Percentiles rank a stretch among this genome's conserved stretches.
Evolutionary conservation across 2,888 invertebrate species (phyloP).

Genomic region (Lasioglossum morio): DNA sequence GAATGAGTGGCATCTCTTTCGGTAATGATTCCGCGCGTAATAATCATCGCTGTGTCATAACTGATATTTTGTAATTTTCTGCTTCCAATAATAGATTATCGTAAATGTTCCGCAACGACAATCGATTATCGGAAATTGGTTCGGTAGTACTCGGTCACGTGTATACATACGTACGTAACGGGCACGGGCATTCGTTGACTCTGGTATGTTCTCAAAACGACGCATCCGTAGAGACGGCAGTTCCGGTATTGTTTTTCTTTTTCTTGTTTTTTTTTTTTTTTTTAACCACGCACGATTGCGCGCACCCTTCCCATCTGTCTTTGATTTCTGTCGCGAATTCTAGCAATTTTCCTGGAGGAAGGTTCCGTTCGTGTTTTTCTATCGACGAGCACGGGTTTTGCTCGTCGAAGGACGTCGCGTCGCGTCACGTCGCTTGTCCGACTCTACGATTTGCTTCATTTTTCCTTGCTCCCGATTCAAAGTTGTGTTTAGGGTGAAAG

Average conservation of each 20-base stretch:
- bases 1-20: constrained; percentile 13
- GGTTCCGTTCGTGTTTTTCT: background rate
- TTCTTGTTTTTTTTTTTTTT: background rate
- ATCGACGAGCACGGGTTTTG: background rate
- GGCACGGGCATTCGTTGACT: constrained; percentile 1
- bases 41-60: constrained; percentile 4
- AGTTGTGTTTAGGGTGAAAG: background rate
- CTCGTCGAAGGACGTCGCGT: background rate
- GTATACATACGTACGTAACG: background rate
- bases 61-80: background rate
- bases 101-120: constrained; percentile 19
- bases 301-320: background rate
- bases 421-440: background rate
- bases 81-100: constrained; percentile 21
- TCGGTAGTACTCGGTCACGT: background rate
- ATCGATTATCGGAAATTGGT: constrained; percentile 30
- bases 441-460: background rate
- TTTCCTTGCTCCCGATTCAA: background rate
- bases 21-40: constrained; percentile 3
- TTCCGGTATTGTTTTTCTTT: constrained; percentile 28
- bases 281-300: constrained; percentile 28
- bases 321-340: background rate
- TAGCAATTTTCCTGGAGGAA: background rate
- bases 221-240: constrained; percentile 59
- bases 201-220: constrained; percentile 1